Percentiles rank a stretch among this genome's conserved stretches.
These are phyloP conservation scores for Sebastes itinus DNA, from an alignment of 2,797 vertebrate genomes.

Conservation along the genomic window DNA sequence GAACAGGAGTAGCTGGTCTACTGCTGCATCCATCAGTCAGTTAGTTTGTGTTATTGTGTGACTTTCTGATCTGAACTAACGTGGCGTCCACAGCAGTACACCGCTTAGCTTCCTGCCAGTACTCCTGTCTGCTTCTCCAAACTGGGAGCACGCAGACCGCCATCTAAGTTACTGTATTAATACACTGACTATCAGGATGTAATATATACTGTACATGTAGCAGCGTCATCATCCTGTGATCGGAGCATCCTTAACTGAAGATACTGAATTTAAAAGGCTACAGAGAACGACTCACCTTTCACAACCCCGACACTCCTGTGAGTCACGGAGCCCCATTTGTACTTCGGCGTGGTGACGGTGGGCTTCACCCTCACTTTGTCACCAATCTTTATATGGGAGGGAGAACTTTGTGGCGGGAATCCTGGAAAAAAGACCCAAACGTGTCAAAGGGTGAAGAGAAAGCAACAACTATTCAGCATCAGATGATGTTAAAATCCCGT, in stretches of 20 bases:
- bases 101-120: no score
- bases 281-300: conserved; percentile 83
- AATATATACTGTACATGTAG: no score
- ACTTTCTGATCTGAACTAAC: no score
- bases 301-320: conserved; percentile 96
- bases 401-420: conserved; percentile 95
- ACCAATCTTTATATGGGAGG: conserved; percentile 99
- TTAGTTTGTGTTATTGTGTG: no score
- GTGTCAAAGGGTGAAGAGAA: neutral
- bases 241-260: no score
- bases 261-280: neutral
- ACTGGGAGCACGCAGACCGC: no score
- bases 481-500: neutral
- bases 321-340: conserved; percentile 99
- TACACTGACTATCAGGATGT: no score
- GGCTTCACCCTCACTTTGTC: conserved; percentile 97
- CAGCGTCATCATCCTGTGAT: no score
- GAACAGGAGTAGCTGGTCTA: rapidly evolving
- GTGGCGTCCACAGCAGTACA: no score
- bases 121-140: no score
- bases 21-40: rapidly evolving
- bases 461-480: neutral
- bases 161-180: no score
- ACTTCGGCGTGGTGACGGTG: conserved; percentile 94
- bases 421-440: conserved; percentile 72